These are phyloP conservation scores for Sarcoramphus papa DNA, from an alignment of 2,797 vertebrate species.

Conservation along the genomic window DNA sequence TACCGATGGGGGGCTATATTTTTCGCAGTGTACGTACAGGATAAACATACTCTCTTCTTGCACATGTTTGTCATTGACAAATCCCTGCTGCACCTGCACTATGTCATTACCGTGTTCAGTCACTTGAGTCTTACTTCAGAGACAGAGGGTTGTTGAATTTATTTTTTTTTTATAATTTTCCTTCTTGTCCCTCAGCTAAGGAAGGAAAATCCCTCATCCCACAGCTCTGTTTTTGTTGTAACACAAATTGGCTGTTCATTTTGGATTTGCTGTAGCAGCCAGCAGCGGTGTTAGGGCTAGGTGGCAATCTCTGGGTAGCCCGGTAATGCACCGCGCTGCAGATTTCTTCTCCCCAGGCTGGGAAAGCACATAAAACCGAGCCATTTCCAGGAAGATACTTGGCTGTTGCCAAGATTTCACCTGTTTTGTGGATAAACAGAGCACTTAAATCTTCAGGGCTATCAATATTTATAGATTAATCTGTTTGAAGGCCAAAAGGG, in stretches of 20 bases:
- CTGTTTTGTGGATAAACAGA: constrained; percentile 10
- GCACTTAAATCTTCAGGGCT: constrained; percentile 15
- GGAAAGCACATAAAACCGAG: background rate
- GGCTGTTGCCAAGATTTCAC: constrained; percentile 19
- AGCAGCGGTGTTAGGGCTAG: background rate
- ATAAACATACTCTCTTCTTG: constrained; percentile 47
- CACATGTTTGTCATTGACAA: constrained; percentile 46
- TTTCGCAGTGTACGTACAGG: constrained; percentile 37
- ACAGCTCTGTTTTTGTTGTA: background rate
- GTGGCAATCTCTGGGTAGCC: background rate
- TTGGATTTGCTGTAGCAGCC: background rate
- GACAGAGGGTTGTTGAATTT: background rate
- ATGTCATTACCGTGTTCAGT: background rate
- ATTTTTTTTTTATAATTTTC: background rate
- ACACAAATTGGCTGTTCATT: background rate
- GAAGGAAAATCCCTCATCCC: background rate
- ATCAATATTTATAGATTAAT: constrained; percentile 50
- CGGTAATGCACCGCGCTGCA: background rate
- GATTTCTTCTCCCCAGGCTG: background rate
- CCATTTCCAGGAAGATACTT: background rate
- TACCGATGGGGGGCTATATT: constrained; percentile 32
- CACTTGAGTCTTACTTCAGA: background rate
- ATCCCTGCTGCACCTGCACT: constrained; percentile 36
- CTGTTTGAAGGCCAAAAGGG: constrained; percentile 21
- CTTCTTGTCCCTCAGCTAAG: background rate